Evolutionary conservation across 2,113 vertebrate genomes (phyloP), one percentile per base, ranked within the genome.

Genomic region (Speoplatyrhinus poulsoni): DNA sequence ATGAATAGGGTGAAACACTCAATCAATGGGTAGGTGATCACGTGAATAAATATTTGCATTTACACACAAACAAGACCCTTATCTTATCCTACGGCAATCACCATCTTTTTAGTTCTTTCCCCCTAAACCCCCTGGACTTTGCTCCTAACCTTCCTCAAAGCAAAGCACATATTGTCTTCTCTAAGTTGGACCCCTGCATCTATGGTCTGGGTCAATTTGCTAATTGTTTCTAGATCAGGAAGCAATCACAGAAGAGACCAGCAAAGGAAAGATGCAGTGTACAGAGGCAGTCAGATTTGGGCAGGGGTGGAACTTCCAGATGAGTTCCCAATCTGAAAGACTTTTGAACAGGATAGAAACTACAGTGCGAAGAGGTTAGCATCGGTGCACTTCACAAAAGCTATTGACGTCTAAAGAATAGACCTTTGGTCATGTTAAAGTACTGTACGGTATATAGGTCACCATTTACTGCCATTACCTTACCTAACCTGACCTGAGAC

Each of bases 181-280:
- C 62, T 61, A 46, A 15, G 49, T 71, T 19, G 59, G 63, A 65
- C 53, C 64, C 16, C n/a, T 60, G 26, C 50, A 8, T 41, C 71
- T 69, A 68, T 80, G 70, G 83, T 81, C 62, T 73, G 54, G 54
- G 62, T 79, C 66, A 64, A 61, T 68, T 68, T 62, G 32, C 56
- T 85, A 87, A 90, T 87, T 86, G 76, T 80, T 81, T 81, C 77
- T 79, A 81, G 75, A 68, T 85, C 69, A 75, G 13, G 59, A 54
- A 62, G 57, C 48, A 60, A 67, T 69, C 76, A 69, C 74, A 73
- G 75, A 32, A 55, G 48, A 65, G 19, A 56, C 50, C 64, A 77
- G 77, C 80, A 83, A 67, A 82, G 70, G 46, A 46, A 10, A 36
- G 70, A 58, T 11, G 69, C 19, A 73, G 70, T 69, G 16, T 1